These are phyloP conservation scores for Cosmorhoe ocellata DNA, from an alignment of 2,888 invertebrate species.

Conservation along the genomic window DNA sequence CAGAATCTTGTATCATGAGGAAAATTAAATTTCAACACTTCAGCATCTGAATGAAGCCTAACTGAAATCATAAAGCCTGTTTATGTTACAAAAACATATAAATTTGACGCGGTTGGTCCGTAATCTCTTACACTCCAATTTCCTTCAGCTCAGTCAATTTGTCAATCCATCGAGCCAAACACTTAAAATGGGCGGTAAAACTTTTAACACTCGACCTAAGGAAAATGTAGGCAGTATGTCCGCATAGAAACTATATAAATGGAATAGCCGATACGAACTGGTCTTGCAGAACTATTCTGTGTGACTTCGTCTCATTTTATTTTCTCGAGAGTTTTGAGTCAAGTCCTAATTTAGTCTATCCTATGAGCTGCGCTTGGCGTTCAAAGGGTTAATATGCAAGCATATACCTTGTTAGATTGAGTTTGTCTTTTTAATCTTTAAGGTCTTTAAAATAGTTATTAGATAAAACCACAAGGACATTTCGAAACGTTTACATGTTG, in stretches of 20 bases:
- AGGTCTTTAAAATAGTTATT: no score
- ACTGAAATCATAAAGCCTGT: slow-evolving; percentile 4
- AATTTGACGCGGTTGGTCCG: slow-evolving; percentile 9
- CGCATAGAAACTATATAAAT: slow-evolving; percentile 56
- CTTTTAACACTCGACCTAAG: slow-evolving; percentile 59
- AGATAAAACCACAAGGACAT: no score
- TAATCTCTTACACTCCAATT: slow-evolving; percentile 40
- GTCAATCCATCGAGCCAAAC: slow-evolving; percentile 56
- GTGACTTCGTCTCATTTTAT: neutral
- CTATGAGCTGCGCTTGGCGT: no score
- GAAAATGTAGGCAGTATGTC: slow-evolving; percentile 43
- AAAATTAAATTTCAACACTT: no score
- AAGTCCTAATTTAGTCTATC: no score
- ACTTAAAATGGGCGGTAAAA: slow-evolving; percentile 64
- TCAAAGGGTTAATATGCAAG: no score
- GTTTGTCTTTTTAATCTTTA: no score
- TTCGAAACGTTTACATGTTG: no score
- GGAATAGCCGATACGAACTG: slow-evolving; percentile 36
- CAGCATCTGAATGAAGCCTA: no score
- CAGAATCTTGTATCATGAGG: no score
- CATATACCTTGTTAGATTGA: no score
- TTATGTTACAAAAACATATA: slow-evolving; percentile 2
- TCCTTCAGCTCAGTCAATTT: slow-evolving; percentile 47
- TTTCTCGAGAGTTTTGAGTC: no score
- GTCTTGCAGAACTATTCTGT: slow-evolving; percentile 7